These are phyloP conservation scores for Calyptommatus sinebrachiatus DNA, from an alignment of 2,113 vertebrate species.

Conservation along the genomic window DNA sequence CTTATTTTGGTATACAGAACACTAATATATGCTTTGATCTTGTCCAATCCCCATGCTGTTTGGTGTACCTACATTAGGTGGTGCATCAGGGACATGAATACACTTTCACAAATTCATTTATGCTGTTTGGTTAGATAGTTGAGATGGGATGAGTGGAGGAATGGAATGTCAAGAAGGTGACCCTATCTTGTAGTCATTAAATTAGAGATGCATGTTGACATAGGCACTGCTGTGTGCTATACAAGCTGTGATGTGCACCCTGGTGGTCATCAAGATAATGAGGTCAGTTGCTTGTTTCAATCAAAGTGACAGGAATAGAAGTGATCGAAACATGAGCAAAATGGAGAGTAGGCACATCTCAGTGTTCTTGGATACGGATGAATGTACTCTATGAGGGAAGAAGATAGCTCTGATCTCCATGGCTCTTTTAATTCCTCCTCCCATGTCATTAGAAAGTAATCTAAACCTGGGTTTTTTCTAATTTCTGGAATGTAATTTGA, in stretches of 20 bases:
- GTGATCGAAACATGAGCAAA: constrained; percentile 29
- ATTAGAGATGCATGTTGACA: constrained; percentile 33
- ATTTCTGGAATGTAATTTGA: background rate
- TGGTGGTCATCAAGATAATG: background rate
- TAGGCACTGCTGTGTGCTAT: constrained; percentile 20
- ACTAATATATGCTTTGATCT: background rate
- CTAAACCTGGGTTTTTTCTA: background rate
- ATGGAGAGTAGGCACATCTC: constrained; percentile 15
- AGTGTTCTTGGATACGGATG: background rate
- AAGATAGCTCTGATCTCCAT: constrained; percentile 8
- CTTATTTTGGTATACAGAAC: background rate
- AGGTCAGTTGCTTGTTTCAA: constrained; percentile 40
- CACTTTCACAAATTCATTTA: constrained; percentile 8
- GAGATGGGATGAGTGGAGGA: constrained; percentile 19
- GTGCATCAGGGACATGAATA: background rate
- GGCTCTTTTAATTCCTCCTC: constrained; percentile 13
- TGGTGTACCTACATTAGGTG: background rate
- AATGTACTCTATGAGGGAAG: background rate
- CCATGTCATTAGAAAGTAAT: background rate
- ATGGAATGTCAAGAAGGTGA: constrained; percentile 18
- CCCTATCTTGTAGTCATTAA: constrained; percentile 29
- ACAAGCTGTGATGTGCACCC: background rate
- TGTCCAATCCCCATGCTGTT: background rate
- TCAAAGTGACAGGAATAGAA: constrained; percentile 34
- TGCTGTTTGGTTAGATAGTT: constrained; percentile 16